Base-by-base conservation (phyloP, 2,888 invertebrate genomes). In the Xestia ashworthii region DNA sequence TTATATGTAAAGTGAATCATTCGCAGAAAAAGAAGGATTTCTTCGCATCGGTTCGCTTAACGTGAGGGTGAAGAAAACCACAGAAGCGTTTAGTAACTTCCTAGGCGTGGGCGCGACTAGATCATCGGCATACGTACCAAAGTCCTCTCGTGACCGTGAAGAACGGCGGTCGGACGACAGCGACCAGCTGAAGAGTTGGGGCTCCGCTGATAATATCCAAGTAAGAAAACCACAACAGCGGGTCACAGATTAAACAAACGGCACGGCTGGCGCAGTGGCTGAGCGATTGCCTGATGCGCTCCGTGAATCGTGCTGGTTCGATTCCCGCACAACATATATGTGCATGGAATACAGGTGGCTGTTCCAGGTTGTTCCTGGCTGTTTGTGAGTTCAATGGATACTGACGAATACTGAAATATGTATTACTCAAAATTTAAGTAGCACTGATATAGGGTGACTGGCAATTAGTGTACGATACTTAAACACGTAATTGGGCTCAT, bases 11-110 rank as follows among this genome's bases (percentile, higher is more conserved):
- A 78, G 44, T 81, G 32, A 50, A 74, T 77, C 67, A 50, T 74
- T 97, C 96, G 71, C 97, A 98, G 98, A 99, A 96, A 98, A 98
- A 97, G 99, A 99, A 95, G 98, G 98, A 89, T 99, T 99, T 95
- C 98, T 99, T 87, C 98, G 99, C 92, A 99, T 99, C 96, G 99
- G 99, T 90, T 99, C 99, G 38, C 96, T 99, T 94, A 99, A 99
- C 96, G 99, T 99, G 69, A 97, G 99, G 92, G 99, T 99, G 90
- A 99, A 99, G 97, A 98, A 98, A 95, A 99, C 99, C 69, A 99
- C 99, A 78, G 99, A 99, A 94, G 99, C 99, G 38, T 98, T 99
- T 96, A 99, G 98, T 96, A 98, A 98, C 93, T 98, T 99, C 94
- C 97, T 99, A 89, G 99, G 98, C 83, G 98, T 98, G 89, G 98